Base-by-base conservation (phyloP, 1,140 invertebrate genomes). In the Calycopis cecrops region DNA sequence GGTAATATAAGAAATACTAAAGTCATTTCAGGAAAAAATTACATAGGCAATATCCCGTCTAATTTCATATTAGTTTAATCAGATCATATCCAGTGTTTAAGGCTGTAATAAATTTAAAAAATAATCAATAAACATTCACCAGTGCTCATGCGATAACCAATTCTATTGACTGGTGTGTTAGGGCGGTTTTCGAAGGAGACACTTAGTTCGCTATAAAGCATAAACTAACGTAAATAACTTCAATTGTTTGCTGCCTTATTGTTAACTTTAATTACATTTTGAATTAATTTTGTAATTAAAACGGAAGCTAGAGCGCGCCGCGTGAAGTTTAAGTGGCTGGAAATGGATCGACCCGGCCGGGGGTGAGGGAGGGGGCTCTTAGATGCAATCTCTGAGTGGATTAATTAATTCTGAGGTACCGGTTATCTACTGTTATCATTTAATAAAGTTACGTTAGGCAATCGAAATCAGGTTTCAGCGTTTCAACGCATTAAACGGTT, bases 281-380 rank as follows among this genome's bases (percentile, higher is more conserved):
- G 83, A 87, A 87, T 87, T 87, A 87, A 87, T 87, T 87, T 87
- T 87, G 81, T 87, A 87, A 87, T 87, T 87, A 87, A 87, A 87
- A 85, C 84, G 84, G 84, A 87, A 85, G 81, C 81, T 84, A 77
- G 77, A 76, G 81, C 78, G 79, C 76, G 80, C 71, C 81, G 84
- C 79, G 79, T 84, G 79, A 85, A 87, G 81, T 87, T 87, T 82
- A 87, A 87, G 84, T 87, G 81, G 84, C 84, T 85, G 81, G 79
- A 87, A 86, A 80, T 81, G 74, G 81, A 86, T 85, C 80, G 83
- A 85, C 79, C 83, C 77, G 60, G 63, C 60, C 66, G 50, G 73
- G 70, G 57, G 65, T 60, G 71, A 65, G 65, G 68, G 71, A 62
- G 52, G 69, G 68, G 71, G 76, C 78, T 76, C 80, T 83, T 81